Base-by-base conservation (phyloP, 2,113 vertebrate species). In the Origma solitaria region DNA sequence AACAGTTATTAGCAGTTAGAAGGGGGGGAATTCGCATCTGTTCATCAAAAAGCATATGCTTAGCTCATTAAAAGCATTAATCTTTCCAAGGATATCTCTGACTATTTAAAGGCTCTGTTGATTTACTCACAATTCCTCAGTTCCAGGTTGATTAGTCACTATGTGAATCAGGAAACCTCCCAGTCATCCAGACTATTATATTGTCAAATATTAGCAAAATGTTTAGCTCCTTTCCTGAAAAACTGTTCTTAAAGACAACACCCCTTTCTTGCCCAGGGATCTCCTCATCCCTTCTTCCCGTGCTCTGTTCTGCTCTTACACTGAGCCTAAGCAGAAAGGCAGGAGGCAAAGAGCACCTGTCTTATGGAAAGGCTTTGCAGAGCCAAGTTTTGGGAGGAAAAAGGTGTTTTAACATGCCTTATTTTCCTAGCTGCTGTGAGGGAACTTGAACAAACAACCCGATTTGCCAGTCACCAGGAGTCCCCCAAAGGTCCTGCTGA, bases 41-140 rank as follows among this genome's bases (percentile, higher is more conserved):
- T 86, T 94, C 90, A 83, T 95, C 88, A 96, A 88, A 94, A 94
- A 88, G 56, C 73, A 35, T 71, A 86, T 68, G 69, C 72, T 90
- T 77, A 56, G 64, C 60, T 92, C 90, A 90, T 96, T 90, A 92
- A 91, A 82, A 88, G 38, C 78, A 82, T 82, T 84, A 83, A 83
- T 93, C 58, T 86, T 95, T 47, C 79, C 82, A 88, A 81, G 44
- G 90, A 64, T 88, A 62, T 49, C 31, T 94, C 54, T 75, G 62
- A 53, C 82, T 95, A 82, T 92, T 90, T 95, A 90, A 92, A 96
- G 79, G 38, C 51, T 64, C 79, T 47, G 42, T 35, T 90, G 79
- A 86, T 83, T 88, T 83, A 84, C 56, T 83, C 6, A 13, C 47
- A 35, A 38, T 87, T 87, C 71, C 47, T 82, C 84, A 58, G 64